Percentiles rank a stretch among this genome's conserved stretches.
Conservation (phyloP, 2,113 vertebrate genomes). For the Blennius ocellaris region DNA sequence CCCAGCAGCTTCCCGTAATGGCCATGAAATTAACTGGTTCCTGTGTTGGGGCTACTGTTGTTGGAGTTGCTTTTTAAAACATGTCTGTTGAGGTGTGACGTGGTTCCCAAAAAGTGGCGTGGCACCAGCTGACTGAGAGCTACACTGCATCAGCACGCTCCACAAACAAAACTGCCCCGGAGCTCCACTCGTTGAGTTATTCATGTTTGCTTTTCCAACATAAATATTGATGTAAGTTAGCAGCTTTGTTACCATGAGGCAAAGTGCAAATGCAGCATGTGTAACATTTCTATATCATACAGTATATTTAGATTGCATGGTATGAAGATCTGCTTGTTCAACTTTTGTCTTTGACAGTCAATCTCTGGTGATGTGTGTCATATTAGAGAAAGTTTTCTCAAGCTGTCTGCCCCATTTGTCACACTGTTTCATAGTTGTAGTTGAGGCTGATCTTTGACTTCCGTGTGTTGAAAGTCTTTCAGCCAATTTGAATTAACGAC, state of each 20-base stretch:
- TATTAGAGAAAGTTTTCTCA: no score
- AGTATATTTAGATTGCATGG: background rate
- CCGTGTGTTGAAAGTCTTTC: no score
- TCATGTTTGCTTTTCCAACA: slow-evolving; percentile 27
- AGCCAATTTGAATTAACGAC: no score
- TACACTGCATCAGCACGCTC: background rate
- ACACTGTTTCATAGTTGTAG: no score
- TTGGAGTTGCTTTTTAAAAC: background rate
- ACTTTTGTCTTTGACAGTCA: no score
- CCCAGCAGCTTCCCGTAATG: slow-evolving; percentile 49
- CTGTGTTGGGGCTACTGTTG: slow-evolving; percentile 2
- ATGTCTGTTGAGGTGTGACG: background rate
- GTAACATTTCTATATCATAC: no score
- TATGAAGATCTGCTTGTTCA: no score
- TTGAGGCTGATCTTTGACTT: no score
- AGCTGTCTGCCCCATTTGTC: no score
- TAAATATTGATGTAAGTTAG: slow-evolving; percentile 23
- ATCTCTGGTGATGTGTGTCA: no score
- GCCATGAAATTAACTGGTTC: slow-evolving; percentile 68
- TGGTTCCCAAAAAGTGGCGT: slow-evolving; percentile 2
- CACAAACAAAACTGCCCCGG: slow-evolving; percentile 17
- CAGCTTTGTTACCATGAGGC: slow-evolving; percentile 16
- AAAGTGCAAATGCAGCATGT: background rate
- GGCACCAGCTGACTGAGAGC: slow-evolving; percentile 3
- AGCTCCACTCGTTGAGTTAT: slow-evolving; percentile 16